A percentile compares a stretch with the other conserved stretches of the same genome.
phyloP scores from a whole-genome alignment of 2,113 vertebrate genomes.

The Callorhinus ursinus region DNA sequence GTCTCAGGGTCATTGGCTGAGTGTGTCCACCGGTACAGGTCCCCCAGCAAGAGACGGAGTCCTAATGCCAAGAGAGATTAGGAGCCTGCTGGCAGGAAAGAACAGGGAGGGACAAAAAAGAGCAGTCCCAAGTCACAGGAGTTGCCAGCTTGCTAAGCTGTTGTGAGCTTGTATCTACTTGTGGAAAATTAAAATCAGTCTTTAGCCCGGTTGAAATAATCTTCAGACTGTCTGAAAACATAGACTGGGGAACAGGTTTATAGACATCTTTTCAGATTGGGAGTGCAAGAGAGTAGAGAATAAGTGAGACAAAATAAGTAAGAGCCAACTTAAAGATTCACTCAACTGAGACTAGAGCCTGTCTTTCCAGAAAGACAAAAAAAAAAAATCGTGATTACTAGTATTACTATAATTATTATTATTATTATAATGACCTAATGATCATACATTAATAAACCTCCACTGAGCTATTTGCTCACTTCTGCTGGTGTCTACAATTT shows the following conservation, averaged over 20 bases:
- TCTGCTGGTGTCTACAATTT: background rate
- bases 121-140: background rate
- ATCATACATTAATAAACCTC: background rate
- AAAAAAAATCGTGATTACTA: background rate
- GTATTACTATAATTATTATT: too few species aligned
- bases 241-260: rapidly evolving
- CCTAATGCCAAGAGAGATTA: background rate
- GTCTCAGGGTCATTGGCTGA: background rate
- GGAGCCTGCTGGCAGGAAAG: background rate
- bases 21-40: background rate
- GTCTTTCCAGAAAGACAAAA: background rate
- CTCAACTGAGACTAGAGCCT: background rate
- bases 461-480: background rate
- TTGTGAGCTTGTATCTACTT: background rate
- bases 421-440: background rate
- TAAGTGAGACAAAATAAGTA: too few species aligned
- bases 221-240: background rate
- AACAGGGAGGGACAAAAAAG: background rate
- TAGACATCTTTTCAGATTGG: background rate
- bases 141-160: background rate
- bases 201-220: background rate
- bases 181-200: background rate
- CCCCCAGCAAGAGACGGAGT: background rate
- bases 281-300: background rate
- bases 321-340: background rate